Evolutionary conservation across 2,888 invertebrate genomes (phyloP), one percentile per base, ranked within the genome.

Genomic region (Fragum fragum): DNA sequence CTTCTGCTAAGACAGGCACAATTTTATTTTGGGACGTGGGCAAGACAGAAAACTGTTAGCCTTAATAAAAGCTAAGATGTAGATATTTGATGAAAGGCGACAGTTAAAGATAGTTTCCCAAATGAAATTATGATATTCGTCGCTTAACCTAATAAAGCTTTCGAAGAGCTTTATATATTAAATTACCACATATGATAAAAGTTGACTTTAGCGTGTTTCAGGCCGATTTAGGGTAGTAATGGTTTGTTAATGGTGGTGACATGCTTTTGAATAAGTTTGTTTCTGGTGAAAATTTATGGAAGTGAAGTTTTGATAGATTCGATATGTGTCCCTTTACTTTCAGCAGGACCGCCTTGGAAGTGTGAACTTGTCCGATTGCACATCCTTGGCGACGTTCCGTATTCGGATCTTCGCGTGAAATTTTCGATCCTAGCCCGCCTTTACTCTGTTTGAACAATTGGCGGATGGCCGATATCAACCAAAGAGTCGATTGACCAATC

Each of bases 41-140:
- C 32, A 36, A 36, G 32, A 36, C 32, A 36, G 32, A 9, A 36
- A 36, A 47, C 47, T 47, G 47, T 47, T 47, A 36, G 47, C n/a
- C 47, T n/a, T 16, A 47, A n/a, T 18, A 47, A 47, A 47, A 1
- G 47, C n/a, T 5, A 18, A 47, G 47, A 47, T 47, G 32, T n/a
- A 61, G 32, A n/a, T 6, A 32, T 66, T n/a, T 66, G 66, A 66
- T 66, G 47, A 66, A 66, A 66, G 42, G 21, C 21, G 66, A 66
- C 66, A 66, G 66, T 66, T 32, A 32, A 42, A 66, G 66, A 39
- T 66, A 21, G 66, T 42, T 42, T 26, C 66, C 18, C 14, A 66
- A 66, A 66, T 66, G 66, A 66, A 66, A 66, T 66, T 66, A 66
- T 26, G 23, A 36, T 66, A 5, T 66, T 66, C 36, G 66, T 36